Evolutionary conservation across 2,797 vertebrate genomes (phyloP).

Genomic region (Pangasius larnaudii): DNA sequence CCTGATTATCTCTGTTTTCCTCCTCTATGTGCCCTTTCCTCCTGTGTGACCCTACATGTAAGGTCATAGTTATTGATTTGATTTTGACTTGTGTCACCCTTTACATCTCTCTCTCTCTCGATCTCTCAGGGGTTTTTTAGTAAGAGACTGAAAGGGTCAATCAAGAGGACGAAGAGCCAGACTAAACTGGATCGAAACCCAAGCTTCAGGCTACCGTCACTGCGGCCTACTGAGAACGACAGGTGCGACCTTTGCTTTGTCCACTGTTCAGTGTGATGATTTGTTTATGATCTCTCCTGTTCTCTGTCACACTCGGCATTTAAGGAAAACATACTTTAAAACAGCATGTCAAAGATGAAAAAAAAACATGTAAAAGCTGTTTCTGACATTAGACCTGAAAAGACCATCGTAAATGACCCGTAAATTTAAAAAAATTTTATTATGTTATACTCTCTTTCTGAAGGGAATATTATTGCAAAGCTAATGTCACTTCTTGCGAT

Average conservation of each 20-base stretch:
- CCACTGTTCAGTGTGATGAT: background rate
- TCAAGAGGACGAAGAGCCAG: conserved; percentile 97
- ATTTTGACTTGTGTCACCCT: background rate
- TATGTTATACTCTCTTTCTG: background rate
- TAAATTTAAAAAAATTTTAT: background rate
- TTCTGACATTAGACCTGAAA: background rate
- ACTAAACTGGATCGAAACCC: conserved; percentile 93
- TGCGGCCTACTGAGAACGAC: conserved; percentile 81
- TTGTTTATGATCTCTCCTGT: background rate
- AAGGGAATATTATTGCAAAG: background rate
- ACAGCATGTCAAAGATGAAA: background rate
- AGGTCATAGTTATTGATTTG: background rate
- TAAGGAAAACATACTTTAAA: background rate
- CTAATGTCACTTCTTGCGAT: background rate
- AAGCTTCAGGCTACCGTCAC: conserved; percentile 89
- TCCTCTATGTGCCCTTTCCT: background rate
- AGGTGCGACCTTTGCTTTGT: conserved; percentile 75
- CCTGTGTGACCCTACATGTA: background rate
- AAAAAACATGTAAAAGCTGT: background rate
- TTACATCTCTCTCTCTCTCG: conserved; percentile 1
- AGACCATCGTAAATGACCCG: too few species aligned
- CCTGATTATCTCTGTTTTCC: background rate
- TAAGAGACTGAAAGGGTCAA: conserved; percentile 95
- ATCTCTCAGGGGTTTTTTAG: conserved; percentile 90
- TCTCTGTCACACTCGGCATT: background rate